These are phyloP conservation scores for Spongilla lacustris DNA, from an alignment of 37 sponge, comb jelly and placozoan genomes.

Conservation along the genomic window DNA sequence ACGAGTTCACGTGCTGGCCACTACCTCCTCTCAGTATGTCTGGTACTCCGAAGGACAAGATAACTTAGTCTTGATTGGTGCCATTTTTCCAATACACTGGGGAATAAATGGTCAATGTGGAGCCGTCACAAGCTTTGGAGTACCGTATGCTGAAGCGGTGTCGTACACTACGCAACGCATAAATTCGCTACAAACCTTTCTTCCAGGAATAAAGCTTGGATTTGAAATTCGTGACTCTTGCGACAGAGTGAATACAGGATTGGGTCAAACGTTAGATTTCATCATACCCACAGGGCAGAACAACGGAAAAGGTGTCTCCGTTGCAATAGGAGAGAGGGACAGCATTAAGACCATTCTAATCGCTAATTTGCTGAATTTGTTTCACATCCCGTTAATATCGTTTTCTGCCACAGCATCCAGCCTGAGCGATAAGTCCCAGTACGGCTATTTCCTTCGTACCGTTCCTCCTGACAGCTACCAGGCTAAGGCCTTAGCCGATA, in stretches of 20 bases:
- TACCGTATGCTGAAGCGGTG: conserved; percentile 75
- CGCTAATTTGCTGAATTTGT: conserved; percentile 69
- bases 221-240: conserved; percentile 85
- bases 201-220: conserved; percentile 55
- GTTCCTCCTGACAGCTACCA: conserved; percentile 81
- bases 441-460: conserved; percentile 79
- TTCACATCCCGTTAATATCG: conserved; percentile 74
- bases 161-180: conserved; percentile 50
- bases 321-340: conserved; percentile 71
- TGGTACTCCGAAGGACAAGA: no score
- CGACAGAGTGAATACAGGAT: conserved; percentile 19
- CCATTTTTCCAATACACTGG: conserved; percentile 75
- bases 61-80: conserved; percentile 64
- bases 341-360: conserved; percentile 57
- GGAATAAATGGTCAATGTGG: conserved; percentile 14
- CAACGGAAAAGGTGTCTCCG: conserved; percentile 15
- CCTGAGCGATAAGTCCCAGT: conserved; percentile 72
- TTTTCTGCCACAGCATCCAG: conserved; percentile 64
- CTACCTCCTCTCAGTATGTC: no score
- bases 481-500: conserved; percentile 68
- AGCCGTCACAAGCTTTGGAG: conserved; percentile 13
- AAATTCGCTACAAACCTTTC: conserved; percentile 45
- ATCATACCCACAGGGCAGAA: conserved; percentile 10
- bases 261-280: conserved; percentile 51
- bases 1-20: no score